These are phyloP conservation scores for Equus przewalskii DNA, from an alignment of 2,113 vertebrate species.

Conservation along the genomic window DNA sequence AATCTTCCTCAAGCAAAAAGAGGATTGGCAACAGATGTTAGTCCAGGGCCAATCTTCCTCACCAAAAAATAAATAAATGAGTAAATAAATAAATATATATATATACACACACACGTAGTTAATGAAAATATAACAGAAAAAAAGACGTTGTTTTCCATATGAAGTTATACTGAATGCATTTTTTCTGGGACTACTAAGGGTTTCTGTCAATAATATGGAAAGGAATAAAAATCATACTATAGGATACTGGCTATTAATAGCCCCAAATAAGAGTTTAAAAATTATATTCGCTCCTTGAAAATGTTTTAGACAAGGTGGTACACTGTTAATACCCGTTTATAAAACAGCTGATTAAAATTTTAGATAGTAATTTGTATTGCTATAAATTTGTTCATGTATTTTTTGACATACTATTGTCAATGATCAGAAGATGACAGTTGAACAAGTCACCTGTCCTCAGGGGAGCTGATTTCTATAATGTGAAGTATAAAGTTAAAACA, in stretches of 20 bases:
- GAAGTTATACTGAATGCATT: neutral
- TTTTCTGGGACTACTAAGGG: neutral
- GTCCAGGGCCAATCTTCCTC: no score
- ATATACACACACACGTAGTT: neutral
- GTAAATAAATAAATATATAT: no score
- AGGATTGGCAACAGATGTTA: no score
- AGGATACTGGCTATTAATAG: neutral
- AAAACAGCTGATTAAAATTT: neutral
- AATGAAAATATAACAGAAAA: neutral
- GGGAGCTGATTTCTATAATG: neutral
- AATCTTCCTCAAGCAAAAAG: no score
- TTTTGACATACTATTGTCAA: neutral
- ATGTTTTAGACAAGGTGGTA: neutral
- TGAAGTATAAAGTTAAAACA: neutral
- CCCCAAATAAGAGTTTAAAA: neutral
- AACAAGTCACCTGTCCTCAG: neutral
- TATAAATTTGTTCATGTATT: neutral
- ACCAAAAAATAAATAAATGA: no score
- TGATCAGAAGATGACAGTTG: neutral
- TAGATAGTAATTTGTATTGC: neutral
- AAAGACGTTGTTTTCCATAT: neutral
- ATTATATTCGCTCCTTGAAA: neutral
- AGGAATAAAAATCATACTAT: neutral
- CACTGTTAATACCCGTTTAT: neutral
- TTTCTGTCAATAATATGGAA: slow-evolving; percentile 11